Percentiles rank a stretch among this genome's conserved stretches.
Conservation (phyloP, 2,113 vertebrate genomes). For the Amphilophus citrinellus region DNA sequence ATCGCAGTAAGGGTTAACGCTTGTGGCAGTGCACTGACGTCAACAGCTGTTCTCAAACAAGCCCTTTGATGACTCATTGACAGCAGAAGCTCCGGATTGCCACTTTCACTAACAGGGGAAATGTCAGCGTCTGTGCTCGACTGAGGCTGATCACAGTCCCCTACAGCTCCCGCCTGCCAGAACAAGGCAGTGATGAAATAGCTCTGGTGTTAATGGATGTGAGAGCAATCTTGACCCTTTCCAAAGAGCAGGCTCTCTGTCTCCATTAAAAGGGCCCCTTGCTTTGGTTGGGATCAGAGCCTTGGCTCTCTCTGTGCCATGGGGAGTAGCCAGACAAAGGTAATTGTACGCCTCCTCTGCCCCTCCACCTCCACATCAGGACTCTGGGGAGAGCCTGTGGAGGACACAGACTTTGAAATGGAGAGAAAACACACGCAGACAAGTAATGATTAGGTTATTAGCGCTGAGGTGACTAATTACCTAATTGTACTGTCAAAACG, state of each 20-base stretch:
- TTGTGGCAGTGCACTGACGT: constrained; percentile 69
- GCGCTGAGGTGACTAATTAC: constrained; percentile 81
- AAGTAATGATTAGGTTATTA: constrained; percentile 83
- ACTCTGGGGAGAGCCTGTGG: constrained; percentile 62
- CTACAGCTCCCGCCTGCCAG: constrained; percentile 56
- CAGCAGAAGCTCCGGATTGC: constrained; percentile 67
- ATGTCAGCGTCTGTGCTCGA: constrained; percentile 59
- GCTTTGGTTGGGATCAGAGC: constrained; percentile 66
- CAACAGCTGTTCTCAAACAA: constrained; percentile 79
- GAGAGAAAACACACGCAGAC: constrained; percentile 72
- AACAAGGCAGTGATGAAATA: constrained; percentile 65
- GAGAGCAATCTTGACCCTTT: constrained; percentile 67
- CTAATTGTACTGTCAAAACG: constrained; percentile 82
- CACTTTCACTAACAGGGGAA: constrained; percentile 71
- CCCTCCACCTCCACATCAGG: constrained; percentile 43
- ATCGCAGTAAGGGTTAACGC: constrained; percentile 62
- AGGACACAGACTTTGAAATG: constrained; percentile 70
- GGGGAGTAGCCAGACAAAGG: constrained; percentile 65
- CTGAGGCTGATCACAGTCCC: constrained; percentile 64
- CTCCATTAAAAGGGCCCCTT: constrained; percentile 58
- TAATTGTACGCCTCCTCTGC: constrained; percentile 54
- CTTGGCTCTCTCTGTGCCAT: constrained; percentile 49
- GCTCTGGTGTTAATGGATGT: constrained; percentile 73
- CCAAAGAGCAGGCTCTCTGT: constrained; percentile 66
- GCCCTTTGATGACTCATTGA: constrained; percentile 79